These are phyloP conservation scores for Brevimyrus niger DNA, from an alignment of 2,113 vertebrate genomes.

Conservation along the genomic window DNA sequence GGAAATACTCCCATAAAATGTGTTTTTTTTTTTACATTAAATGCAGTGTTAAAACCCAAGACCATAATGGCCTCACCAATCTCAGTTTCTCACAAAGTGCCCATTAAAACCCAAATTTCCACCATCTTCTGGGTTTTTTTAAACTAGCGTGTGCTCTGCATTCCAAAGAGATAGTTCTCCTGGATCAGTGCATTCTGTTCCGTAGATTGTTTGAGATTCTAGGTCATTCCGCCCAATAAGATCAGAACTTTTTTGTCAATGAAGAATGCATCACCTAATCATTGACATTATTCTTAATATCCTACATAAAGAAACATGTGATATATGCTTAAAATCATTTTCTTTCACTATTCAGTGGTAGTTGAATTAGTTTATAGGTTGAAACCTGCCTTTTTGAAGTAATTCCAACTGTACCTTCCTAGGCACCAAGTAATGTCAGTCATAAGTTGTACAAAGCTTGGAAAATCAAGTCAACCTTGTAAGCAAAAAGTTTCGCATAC, in stretches of 20 bases:
- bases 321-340: background rate
- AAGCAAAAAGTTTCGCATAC: background rate
- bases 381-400: background rate
- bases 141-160: background rate
- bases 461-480: background rate
- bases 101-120: constrained; percentile 2
- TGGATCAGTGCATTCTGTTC: background rate
- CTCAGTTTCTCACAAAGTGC: background rate
- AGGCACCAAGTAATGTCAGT: background rate
- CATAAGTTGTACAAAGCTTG: background rate
- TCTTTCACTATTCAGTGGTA: background rate
- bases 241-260: background rate
- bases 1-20: background rate
- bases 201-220: background rate
- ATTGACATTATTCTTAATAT: background rate
- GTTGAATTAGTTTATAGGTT: background rate
- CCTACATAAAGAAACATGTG: background rate
- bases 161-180: background rate
- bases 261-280: background rate
- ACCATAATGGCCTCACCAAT: background rate
- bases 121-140: background rate
- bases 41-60: background rate
- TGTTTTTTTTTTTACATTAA: background rate
- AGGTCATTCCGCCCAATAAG: background rate
- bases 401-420: background rate